Evolutionary conservation across 2,888 invertebrate genomes (phyloP), one percentile per base, ranked within the genome.

Genomic region (Andrena trimmerana): DNA sequence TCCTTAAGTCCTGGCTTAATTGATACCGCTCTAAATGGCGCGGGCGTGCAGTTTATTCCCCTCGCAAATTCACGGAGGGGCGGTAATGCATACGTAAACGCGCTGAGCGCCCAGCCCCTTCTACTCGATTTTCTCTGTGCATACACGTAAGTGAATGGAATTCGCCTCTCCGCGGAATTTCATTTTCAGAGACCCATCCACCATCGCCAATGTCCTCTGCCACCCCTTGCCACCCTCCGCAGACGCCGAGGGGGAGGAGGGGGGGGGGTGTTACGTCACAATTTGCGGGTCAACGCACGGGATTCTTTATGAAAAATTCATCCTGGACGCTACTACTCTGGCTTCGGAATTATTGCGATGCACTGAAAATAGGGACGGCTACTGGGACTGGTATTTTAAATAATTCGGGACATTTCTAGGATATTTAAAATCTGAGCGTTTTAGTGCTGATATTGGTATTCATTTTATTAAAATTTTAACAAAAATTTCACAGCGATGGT

Each of bases 131-230:
- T 76, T 81, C 86, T 67, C 73, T 78, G 81, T 81, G 76, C 83
- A 72, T 76, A 75, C 78, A 89, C 82, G 81, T 82, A 86, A 88
- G 85, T 81, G 88, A 88, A 86, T 88, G 88, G 88, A 88, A 88
- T 88, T 88, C 77, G 82, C 83, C 82, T 81, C 84, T 84, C 84
- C 87, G 84, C 85, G 90, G 90, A 90, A 90, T 90, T 90, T 90
- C 90, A 90, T 90, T 90, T 90, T 89, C 90, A 88, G 81, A 42
- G 57, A 83, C 69, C 83, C 89, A 89, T 89, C 88, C 88, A 88
- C 83, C 82, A 85, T 87, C 84, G 72, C 82, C 77, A 50, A 50
- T 78, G 81, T 87, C 82, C 81, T 73, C 63, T 65, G 70, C 59
- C 50, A 36, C 48, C 62, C 78, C 24, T 13, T 20, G 29, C 31